These are phyloP conservation scores for Pemphredon lugubris DNA, from an alignment of 2,888 invertebrate genomes.

Conservation along the genomic window DNA sequence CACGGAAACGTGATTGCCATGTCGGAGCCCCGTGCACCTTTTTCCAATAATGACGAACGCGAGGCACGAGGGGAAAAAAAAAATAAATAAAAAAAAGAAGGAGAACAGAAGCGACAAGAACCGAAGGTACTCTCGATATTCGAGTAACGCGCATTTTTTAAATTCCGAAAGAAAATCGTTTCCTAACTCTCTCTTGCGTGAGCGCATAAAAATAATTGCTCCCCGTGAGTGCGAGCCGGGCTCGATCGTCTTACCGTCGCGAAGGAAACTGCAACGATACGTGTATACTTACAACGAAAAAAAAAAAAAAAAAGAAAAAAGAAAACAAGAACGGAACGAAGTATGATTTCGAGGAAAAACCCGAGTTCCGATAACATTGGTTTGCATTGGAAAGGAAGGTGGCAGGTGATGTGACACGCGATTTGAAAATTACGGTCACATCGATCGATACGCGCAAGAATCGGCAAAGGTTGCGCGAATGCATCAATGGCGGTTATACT, in stretches of 20 bases:
- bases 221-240: no score
- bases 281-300: background rate
- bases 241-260: no score
- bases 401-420: conserved; percentile 64
- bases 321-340: background rate
- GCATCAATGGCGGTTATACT: conserved; percentile 54
- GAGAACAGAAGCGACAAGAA: conserved; percentile 1
- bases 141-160: no score
- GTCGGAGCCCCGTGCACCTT: conserved; percentile 29
- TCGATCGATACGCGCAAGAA: conserved; percentile 61
- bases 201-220: no score
- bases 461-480: conserved; percentile 55
- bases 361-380: conserved; percentile 55
- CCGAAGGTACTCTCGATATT: background rate
- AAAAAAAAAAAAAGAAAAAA: background rate
- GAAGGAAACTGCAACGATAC: no score
- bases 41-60: conserved; percentile 26
- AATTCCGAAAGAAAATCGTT: no score
- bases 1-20: conserved; percentile 70
- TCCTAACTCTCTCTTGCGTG: no score
- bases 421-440: conserved; percentile 65
- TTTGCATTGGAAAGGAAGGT: conserved; percentile 58
- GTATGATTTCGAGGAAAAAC: conserved; percentile 57
- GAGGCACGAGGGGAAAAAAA: no score
- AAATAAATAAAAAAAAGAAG: no score